These are phyloP conservation scores for Parnassius mnemosyne DNA, from an alignment of 2,888 invertebrate species.

Conservation along the genomic window DNA sequence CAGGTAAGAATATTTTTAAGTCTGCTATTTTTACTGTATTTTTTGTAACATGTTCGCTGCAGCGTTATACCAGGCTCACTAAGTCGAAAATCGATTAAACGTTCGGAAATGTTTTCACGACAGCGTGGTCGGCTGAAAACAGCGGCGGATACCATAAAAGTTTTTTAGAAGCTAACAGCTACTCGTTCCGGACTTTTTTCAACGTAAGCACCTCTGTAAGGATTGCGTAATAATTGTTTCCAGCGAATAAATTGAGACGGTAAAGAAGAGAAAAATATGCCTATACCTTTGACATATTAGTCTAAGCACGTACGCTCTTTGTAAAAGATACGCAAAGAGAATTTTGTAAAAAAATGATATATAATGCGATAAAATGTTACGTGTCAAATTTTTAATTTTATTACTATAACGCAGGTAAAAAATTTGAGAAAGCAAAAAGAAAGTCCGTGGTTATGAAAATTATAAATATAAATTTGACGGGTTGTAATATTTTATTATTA, in stretches of 20 bases:
- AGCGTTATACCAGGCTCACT: conserved; percentile 43
- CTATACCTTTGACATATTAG: conserved; percentile 17
- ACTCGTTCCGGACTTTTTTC: conserved; percentile 42
- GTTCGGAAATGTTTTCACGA: conserved; percentile 72
- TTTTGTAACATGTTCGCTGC: conserved; percentile 29
- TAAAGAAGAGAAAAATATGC: conserved; percentile 4
- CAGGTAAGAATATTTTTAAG: conserved; percentile 68
- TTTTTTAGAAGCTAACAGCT: conserved; percentile 45
- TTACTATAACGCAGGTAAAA: too few species aligned
- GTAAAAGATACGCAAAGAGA: too few species aligned
- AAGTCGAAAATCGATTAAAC: conserved; percentile 75
- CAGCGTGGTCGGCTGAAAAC: conserved; percentile 63
- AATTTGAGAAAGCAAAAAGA: too few species aligned
- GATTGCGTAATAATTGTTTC: conserved; percentile 54
- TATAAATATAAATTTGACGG: too few species aligned
- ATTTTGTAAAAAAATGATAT: too few species aligned
- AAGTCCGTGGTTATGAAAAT: too few species aligned
- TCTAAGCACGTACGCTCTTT: too few species aligned
- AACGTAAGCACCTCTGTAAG: conserved; percentile 32
- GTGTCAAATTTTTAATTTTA: too few species aligned
- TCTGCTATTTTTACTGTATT: conserved; percentile 32
- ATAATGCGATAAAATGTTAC: too few species aligned
- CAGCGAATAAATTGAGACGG: conserved; percentile 11
- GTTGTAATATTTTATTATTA: too few species aligned
- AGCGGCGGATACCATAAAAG: conserved; percentile 61